Evolutionary conservation across 2,113 vertebrate species (phyloP), one percentile per base, ranked within the genome.

Genomic region (Nerophis lumbriciformis): DNA sequence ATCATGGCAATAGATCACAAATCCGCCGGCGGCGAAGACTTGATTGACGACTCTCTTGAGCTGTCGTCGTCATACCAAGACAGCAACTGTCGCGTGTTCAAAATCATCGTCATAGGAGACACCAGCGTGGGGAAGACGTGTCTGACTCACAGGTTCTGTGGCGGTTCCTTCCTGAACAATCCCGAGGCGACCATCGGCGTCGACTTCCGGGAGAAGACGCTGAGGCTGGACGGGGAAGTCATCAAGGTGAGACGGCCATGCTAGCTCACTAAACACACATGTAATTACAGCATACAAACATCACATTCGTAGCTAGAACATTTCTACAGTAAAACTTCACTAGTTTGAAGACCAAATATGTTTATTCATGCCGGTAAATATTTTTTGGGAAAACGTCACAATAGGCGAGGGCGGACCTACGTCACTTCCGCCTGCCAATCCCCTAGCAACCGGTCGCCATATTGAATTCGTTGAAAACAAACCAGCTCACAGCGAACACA

Each of bases 151-250:
- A 76, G 88, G 5, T 91, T 91, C 73, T 91, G 90, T 63, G 89
- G 86, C 6, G 89, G 86, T 4, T 75, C 79, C 55, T 91, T 91
- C 70, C 83, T 89, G 56, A 81, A 82, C 53, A 91, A 90, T 59
- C 90, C 87, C 0, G 90, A 90, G 80, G 88, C 90, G 35, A 91
- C 89, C 54, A 90, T 90, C 70, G 90, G 89, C 45, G 90, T 91
- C 4, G 89, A 91, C 77, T 91, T 91, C 65, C 83, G 90, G 60
- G 90, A 90, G 74, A 87, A 79, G 78, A 82, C 73, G 50, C 59
- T 91, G 61, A 72, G 81, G 37, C 85, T 91, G 12, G 87, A 87
- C 66, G 88, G 88, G 44, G 85, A 90, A 67, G 73, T 36, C 5
- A 79, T 91, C 71, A 91, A 90, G 88, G 90, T 91, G 74, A 81